Conservation (phyloP, 53 echinoderm and acorn worm species). For the Henricia sp. region DNA sequence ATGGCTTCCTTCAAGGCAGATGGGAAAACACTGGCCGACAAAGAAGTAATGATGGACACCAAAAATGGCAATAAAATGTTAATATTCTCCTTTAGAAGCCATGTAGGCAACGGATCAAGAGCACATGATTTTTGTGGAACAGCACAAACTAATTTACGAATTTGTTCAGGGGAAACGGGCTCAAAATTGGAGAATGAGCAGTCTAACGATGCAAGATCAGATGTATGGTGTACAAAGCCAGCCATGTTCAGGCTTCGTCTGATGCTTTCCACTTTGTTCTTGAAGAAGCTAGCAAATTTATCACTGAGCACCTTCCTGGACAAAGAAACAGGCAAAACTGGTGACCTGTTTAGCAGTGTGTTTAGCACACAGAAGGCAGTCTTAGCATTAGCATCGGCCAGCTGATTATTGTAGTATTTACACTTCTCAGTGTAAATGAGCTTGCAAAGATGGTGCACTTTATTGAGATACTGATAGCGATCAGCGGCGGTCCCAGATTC, state of each 20-base stretch:
- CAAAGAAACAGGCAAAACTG: background rate
- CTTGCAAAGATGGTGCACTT: slow-evolving; percentile 20
- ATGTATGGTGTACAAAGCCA: background rate
- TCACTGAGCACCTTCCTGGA: slow-evolving; percentile 7
- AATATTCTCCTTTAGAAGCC: slow-evolving; percentile 22
- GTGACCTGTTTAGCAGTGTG: slow-evolving; percentile 12
- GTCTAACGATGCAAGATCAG: background rate
- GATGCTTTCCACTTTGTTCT: slow-evolving; percentile 18
- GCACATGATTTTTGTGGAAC: slow-evolving; percentile 11
- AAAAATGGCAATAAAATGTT: slow-evolving; percentile 23
- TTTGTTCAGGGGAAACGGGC: background rate
- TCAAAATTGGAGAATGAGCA: background rate
- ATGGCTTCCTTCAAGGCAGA: slow-evolving; percentile 30
- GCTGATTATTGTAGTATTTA: slow-evolving; percentile 20
- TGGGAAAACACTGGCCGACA: slow-evolving; percentile 10
- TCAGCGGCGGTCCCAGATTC: background rate
- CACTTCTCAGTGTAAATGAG: slow-evolving; percentile 18
- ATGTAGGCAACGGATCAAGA: slow-evolving; percentile 44
- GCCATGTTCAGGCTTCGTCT: background rate
- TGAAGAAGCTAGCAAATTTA: slow-evolving; percentile 6
- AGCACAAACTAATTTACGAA: background rate
- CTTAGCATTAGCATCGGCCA: slow-evolving; percentile 1
- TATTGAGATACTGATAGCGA: background rate
- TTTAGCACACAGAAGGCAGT: slow-evolving; percentile 12
- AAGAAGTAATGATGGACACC: slow-evolving; percentile 23